A percentile compares a stretch with the other conserved stretches of the same genome.
phyloP scores from a whole-genome alignment of 2,888 invertebrate species.

The Dascillus cervinus region DNA sequence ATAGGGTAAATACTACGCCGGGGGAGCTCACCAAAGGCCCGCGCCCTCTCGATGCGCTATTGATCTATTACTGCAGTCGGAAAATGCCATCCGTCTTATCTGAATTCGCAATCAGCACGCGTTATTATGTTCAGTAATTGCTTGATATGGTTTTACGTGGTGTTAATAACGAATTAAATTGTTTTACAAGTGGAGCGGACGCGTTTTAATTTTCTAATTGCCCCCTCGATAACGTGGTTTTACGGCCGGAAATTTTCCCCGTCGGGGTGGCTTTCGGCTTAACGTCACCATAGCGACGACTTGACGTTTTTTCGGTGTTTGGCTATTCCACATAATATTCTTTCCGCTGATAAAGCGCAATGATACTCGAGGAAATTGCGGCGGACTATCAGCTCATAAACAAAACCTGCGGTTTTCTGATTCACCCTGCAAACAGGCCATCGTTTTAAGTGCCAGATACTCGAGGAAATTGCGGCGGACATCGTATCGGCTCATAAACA shows the following conservation, averaged over 20 bases:
- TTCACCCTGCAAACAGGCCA: too few species aligned
- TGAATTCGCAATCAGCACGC: conserved; percentile 6
- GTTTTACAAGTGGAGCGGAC: conserved; percentile 1
- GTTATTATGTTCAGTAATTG: not conserved
- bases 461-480: conserved; percentile 3
- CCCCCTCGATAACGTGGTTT: not conserved
- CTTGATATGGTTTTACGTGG: not conserved
- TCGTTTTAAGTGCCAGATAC: too few species aligned
- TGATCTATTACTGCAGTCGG: conserved; percentile 11
- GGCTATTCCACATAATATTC: too few species aligned
- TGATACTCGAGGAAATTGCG: too few species aligned
- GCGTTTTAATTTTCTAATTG: not conserved
- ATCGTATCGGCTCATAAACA: conserved; percentile 7
- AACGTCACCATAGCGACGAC: conserved; percentile 20
- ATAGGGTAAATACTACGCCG: conserved; percentile 16
- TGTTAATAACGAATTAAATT: not conserved
- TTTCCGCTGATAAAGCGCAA: too few species aligned
- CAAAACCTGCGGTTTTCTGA: conserved; percentile 8
- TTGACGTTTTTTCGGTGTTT: conserved; percentile 9
- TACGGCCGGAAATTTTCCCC: not conserved
- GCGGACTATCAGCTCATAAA: conserved; percentile 5
- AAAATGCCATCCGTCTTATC: conserved; percentile 9
- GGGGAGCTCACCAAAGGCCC: conserved; percentile 8
- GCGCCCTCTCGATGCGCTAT: conserved; percentile 12
- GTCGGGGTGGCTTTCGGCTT: conserved; percentile 18